Evolutionary conservation across 2,888 invertebrate species (phyloP).

Genomic region (Colletes collaris): DNA sequence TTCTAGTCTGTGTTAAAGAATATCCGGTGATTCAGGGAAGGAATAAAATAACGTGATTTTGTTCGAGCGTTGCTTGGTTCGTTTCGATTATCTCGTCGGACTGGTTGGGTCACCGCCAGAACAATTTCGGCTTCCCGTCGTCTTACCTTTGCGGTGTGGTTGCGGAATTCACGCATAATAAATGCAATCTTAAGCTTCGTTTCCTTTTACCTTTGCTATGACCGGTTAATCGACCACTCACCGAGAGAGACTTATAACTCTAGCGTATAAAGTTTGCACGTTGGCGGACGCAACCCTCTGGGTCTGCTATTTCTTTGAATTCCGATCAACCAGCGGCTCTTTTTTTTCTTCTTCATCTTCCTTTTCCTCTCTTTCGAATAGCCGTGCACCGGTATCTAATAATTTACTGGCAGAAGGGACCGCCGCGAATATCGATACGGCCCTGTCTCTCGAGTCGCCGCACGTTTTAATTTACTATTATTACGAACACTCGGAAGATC

Average conservation of each 20-base stretch:
- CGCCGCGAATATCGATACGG: slow-evolving; percentile 47
- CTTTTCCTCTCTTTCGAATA: not conserved
- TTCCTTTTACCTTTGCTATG: slow-evolving; percentile 21
- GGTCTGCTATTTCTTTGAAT: slow-evolving; percentile 7
- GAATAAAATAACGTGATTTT: too few relatives aligned
- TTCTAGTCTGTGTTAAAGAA: too few relatives aligned
- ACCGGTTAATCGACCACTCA: slow-evolving; percentile 50
- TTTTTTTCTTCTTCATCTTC: not conserved
- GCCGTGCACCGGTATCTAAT: slow-evolving; percentile 29
- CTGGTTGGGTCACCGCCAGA: too few relatives aligned
- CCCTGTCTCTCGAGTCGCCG: slow-evolving; percentile 39
- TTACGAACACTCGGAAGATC: slow-evolving; percentile 48
- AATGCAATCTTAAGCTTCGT: slow-evolving; percentile 41
- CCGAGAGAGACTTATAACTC: slow-evolving; percentile 2
- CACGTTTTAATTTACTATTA: slow-evolving; percentile 61
- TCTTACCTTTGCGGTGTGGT: too few relatives aligned
- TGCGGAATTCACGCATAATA: too few relatives aligned
- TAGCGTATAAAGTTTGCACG: not conserved
- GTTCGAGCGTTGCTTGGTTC: too few relatives aligned
- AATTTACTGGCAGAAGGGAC: slow-evolving; percentile 29
- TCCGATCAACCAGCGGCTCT: slow-evolving; percentile 2
- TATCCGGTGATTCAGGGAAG: too few relatives aligned
- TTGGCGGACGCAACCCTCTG: not conserved
- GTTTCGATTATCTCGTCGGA: too few relatives aligned
- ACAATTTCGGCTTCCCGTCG: too few relatives aligned